Evolutionary conservation across 2,797 vertebrate genomes (phyloP).

Genomic region (Phaenicophaeus curvirostris): DNA sequence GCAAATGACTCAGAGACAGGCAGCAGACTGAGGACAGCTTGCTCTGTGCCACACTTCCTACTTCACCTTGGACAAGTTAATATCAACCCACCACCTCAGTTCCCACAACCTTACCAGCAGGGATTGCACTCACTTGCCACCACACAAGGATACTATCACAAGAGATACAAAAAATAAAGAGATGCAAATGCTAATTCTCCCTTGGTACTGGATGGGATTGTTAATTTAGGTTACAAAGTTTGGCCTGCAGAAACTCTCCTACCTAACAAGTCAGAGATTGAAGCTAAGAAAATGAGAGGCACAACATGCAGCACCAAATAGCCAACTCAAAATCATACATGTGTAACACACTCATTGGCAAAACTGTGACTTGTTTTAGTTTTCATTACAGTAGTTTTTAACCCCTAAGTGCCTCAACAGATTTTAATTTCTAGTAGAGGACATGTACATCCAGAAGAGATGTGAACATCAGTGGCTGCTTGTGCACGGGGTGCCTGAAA

Average conservation of each 20-base stretch:
- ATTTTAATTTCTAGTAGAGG: not conserved
- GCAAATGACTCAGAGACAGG: not conserved
- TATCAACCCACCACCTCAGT: not conserved
- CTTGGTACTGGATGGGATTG: accelerated
- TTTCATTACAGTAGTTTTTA: not conserved
- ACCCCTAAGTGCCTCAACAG: not conserved
- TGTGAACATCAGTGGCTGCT: not conserved
- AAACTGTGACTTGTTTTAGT: not conserved
- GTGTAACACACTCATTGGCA: not conserved
- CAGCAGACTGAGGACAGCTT: not conserved
- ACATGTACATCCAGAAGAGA: not conserved
- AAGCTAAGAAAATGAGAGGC: not conserved
- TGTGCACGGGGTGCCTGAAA: not conserved
- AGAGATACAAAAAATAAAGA: not conserved
- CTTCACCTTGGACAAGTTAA: slow-evolving; percentile 8
- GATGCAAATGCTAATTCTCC: not conserved
- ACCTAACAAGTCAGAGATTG: not conserved
- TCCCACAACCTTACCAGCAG: not conserved
- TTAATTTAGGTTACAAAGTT: not conserved
- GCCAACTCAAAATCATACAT: not conserved
- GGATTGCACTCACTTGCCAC: not conserved
- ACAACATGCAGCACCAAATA: not conserved
- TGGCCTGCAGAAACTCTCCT: not conserved
- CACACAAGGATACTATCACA: not conserved
- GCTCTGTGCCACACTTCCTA: not conserved